A percentile compares a stretch with the other conserved stretches of the same genome.
Conservation (phyloP, 2,113 vertebrate species). For the Charadrius vociferus region DNA sequence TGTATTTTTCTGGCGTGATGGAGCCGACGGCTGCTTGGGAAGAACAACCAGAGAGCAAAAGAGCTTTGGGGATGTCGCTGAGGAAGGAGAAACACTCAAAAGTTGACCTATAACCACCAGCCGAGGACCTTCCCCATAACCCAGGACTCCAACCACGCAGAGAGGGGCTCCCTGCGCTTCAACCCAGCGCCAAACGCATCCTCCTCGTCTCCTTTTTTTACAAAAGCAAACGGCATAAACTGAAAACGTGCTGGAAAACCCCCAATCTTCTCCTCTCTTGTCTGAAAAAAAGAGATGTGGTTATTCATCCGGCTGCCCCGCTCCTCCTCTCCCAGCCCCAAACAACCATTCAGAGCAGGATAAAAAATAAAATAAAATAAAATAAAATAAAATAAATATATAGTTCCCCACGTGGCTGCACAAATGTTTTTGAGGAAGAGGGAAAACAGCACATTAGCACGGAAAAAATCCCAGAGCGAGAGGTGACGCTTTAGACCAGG, state of each 20-base stretch:
- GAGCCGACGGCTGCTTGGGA: not conserved
- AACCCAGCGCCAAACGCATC: not conserved
- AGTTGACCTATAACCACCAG: not conserved
- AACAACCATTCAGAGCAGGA: not conserved
- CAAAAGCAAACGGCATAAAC: not conserved
- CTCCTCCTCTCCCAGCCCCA: not conserved
- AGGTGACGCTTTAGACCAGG: too few relatives aligned
- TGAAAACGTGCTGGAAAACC: not conserved
- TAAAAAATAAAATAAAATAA: not conserved
- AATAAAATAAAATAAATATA: not conserved
- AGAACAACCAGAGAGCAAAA: not conserved
- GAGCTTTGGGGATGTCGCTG: not conserved
- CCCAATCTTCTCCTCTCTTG: not conserved
- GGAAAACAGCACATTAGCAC: too few relatives aligned
- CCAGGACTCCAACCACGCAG: too few relatives aligned
- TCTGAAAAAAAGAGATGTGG: not conserved
- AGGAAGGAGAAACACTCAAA: not conserved
- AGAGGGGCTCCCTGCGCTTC: not conserved
- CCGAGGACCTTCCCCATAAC: not conserved
- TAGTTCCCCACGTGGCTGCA: not conserved
- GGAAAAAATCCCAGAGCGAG: too few relatives aligned
- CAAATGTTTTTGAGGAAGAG: not conserved
- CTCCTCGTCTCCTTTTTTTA: too few relatives aligned
- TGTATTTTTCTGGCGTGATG: accelerated
- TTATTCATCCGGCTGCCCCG: not conserved